These are phyloP conservation scores for Meganola albula DNA, from an alignment of 2,888 invertebrate genomes.

Conservation along the genomic window DNA sequence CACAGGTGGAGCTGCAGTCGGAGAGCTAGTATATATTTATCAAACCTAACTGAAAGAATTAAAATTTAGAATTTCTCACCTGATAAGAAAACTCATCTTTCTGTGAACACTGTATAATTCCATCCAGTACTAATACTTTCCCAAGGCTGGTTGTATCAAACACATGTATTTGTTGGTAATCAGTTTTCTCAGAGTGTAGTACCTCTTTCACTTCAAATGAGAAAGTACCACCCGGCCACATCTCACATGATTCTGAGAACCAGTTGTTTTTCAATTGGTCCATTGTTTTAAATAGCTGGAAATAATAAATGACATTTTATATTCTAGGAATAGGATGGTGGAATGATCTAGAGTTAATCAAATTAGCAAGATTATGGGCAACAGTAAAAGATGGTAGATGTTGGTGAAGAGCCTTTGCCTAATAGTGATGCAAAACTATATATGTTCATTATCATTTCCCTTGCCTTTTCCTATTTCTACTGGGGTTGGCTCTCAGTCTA, in stretches of 20 bases:
- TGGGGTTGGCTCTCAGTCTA: too few relatives aligned
- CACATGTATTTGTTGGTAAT: constrained; percentile 91
- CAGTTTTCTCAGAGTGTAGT: constrained; percentile 86
- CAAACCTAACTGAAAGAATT: background rate
- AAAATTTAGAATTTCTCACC: constrained; percentile 33
- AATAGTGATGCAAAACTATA: too few relatives aligned
- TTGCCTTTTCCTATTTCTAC: too few relatives aligned
- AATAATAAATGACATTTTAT: too few relatives aligned
- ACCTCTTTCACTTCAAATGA: constrained; percentile 90
- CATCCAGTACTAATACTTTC: constrained; percentile 92
- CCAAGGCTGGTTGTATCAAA: constrained; percentile 90
- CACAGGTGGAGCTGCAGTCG: background rate
- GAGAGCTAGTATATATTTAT: background rate
- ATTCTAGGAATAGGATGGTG: too few relatives aligned
- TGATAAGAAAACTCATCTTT: constrained; percentile 98
- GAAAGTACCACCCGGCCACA: constrained; percentile 94
- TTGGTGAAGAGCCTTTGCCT: too few relatives aligned
- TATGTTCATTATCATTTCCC: too few relatives aligned
- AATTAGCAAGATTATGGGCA: too few relatives aligned
- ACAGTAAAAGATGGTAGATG: too few relatives aligned
- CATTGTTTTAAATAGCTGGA: too few relatives aligned
- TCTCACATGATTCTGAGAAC: constrained; percentile 94
- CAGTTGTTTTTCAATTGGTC: constrained; percentile 87
- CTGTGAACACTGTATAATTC: constrained; percentile 97
- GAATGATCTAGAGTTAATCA: too few relatives aligned